Evolutionary conservation across 2,888 invertebrate species (phyloP).

Genomic region (Saturnia japonica): DNA sequence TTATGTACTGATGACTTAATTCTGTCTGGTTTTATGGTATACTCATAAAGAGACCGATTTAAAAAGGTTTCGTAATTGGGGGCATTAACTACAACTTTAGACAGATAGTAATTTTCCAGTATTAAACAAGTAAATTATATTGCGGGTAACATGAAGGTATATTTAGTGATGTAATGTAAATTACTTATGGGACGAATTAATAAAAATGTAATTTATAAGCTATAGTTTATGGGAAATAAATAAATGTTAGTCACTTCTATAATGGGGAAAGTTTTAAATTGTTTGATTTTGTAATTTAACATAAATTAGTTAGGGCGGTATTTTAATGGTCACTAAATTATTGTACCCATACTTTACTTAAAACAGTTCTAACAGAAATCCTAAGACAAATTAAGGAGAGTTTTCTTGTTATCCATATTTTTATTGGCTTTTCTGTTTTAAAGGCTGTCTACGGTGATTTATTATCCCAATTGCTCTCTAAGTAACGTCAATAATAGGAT

Average conservation of each 20-base stretch:
- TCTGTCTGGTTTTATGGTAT: conserved; percentile 13
- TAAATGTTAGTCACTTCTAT: not conserved
- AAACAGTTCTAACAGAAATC: not conserved
- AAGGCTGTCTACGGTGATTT: no score
- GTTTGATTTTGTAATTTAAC: conserved; percentile 1
- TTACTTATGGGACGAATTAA: conserved; percentile 7
- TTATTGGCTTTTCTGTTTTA: no score
- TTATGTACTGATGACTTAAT: conserved; percentile 10
- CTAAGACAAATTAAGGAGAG: no score
- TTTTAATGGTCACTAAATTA: not conserved
- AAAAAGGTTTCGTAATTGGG: conserved; percentile 10
- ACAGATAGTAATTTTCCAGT: conserved; percentile 10
- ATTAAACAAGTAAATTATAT: conserved; percentile 10
- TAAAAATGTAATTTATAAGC: conserved; percentile 3
- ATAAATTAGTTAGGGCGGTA: not conserved
- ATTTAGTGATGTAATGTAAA: not conserved
- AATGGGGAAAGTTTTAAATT: conserved; percentile 2
- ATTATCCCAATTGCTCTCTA: no score
- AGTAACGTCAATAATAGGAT: no score
- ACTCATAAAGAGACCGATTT: conserved; percentile 10
- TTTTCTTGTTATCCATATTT: no score
- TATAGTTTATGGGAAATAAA: conserved; percentile 9
- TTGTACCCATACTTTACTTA: not conserved
- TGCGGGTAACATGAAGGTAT: not conserved
- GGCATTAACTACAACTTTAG: conserved; percentile 8